Evolutionary conservation across 2,888 invertebrate species (phyloP), one percentile per base, ranked within the genome.

Genomic region (Sericinus montela): DNA sequence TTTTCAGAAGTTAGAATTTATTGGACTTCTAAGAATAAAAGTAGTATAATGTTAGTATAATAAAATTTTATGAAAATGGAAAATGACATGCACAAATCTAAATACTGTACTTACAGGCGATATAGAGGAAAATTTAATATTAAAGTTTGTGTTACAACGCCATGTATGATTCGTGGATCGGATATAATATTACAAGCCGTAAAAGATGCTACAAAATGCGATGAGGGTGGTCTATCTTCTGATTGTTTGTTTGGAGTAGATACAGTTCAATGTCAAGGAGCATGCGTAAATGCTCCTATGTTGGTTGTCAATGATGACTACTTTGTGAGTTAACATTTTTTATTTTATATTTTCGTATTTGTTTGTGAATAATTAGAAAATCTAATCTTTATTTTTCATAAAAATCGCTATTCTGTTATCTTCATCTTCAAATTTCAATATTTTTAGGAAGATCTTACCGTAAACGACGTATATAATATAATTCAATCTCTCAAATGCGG

Each of bases 221-320:
- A 52, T 3, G 69, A 49, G 0, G 87, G 87, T 2, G 57, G 67
- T 4, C 39, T 83, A 0, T 86, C 86, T 0, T 3, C 42, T 0
- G 83, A 87, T 37, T 65, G 69, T 3, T 53, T 83, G 64, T 87
- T 87, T 51, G 82, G 79, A 8, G 82, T 87, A 0, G 85, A 86
- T 48, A 63, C 55, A 0, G 84, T 87, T 1, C 69, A 86, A 55
- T 87, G 87, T 34, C 71, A 72, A 29, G 87, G 87, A 1, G 87
- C 87, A 0, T 87, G 87, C 43, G 85, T 64, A 11, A 86, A 87
- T 29, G 86, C 87, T 0, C 87, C 87, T 0, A 57, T 87, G 5
- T 11, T 87, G 1, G 78, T 70, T 4, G 62, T 87, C 4, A 73
- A 87, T 42, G 87, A 87, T 59, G 87, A 87, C 62, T 86, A 81